Base-by-base conservation (phyloP, 2,888 invertebrate genomes). In the Cephus pulcher region DNA sequence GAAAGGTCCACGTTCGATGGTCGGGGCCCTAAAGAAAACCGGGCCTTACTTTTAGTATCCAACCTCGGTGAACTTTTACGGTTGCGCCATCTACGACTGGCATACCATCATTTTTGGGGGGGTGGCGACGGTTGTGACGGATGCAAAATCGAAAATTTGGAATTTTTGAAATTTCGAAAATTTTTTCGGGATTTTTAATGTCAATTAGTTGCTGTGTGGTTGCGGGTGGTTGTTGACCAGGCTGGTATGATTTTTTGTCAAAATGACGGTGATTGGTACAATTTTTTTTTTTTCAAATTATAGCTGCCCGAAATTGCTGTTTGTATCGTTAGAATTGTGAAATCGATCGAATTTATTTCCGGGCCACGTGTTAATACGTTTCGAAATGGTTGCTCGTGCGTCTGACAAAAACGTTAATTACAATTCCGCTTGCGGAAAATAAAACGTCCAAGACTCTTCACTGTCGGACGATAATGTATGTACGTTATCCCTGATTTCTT, bases 321-420 rank as follows among this genome's bases (percentile, higher is more conserved):
- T 40, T 0, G 40, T 40, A 40, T 40, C 15, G 6, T 40, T 40
- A 6, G 4, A 40, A 40, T 40, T 40, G 40, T 34, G 74, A 74
- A 35, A 15, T 34, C 6, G 74, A 30, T 33, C 70, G 32, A 30
- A 15, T 15, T 34, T 34, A 74, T 74, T 74, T 74, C 34, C 74
- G 74, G 74, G 35, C 34, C 74, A 74, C 34, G 74, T 34, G 74
- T 34, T 30, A 32, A 15, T 32, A 30, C 30, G 70, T 33, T 12
- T 33, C 70, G 70, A 33, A 30, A 70, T 70, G 30, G 11, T 34
- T 34, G 30, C 71, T 71, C 0, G 74, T 32, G 74, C 32, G 1
- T 34, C 74, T 9, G 35, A 35, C 34, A 74, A 74, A 74, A 74
- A 74, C 34, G 23, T 74, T 74, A 74, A 74, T 74, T 74, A 35